These are phyloP conservation scores for Fratercula arctica DNA, from an alignment of 2,797 vertebrate genomes.

Conservation along the genomic window DNA sequence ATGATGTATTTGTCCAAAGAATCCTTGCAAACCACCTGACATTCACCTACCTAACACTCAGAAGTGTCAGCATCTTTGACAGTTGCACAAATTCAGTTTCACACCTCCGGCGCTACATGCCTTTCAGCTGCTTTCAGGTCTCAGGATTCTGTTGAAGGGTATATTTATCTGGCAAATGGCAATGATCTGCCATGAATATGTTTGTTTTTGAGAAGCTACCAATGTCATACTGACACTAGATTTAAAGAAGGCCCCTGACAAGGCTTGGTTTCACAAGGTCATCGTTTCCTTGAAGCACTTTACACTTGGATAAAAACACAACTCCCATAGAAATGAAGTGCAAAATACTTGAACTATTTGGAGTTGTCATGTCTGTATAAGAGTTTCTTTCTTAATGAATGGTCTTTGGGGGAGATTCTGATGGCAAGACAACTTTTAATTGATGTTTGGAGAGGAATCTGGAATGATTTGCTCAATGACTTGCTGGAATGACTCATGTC, in stretches of 20 bases:
- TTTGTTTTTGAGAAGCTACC: neutral
- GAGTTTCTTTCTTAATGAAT: neutral
- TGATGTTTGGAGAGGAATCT: neutral
- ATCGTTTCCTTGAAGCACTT: neutral
- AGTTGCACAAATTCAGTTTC: neutral
- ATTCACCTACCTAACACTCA: neutral
- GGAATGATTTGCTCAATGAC: neutral
- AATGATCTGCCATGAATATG: neutral
- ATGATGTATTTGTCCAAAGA: neutral
- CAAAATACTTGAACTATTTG: neutral
- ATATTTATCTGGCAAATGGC: neutral
- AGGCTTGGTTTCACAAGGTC: neutral
- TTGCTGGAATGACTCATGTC: slow-evolving; percentile 4
- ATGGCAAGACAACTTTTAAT: neutral
- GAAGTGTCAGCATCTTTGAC: neutral
- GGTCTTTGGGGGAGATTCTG: neutral
- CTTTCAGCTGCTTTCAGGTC: neutral
- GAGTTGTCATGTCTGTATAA: neutral
- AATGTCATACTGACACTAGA: neutral
- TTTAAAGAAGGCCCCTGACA: neutral
- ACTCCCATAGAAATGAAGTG: neutral
- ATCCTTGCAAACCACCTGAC: neutral
- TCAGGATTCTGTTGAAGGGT: neutral
- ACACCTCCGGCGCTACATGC: neutral
- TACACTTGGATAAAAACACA: neutral